Conservation (phyloP, 2,888 invertebrate species). For the Phragmatobia fuliginosa region DNA sequence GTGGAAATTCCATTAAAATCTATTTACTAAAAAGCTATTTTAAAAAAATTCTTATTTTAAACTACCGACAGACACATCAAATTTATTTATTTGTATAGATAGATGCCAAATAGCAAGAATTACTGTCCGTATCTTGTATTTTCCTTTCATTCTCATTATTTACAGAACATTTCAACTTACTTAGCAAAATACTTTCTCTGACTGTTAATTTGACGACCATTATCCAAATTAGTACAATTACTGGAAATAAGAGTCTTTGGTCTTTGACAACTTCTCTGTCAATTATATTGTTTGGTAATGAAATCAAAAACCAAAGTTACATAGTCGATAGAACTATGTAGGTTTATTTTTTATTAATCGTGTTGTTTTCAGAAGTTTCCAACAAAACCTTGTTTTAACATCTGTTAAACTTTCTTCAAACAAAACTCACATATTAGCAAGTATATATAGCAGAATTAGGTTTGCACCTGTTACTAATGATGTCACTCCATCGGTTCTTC, state of each 20-base stretch:
- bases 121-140: background rate
- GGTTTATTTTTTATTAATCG: no score
- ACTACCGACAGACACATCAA: no score
- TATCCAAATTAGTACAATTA: background rate
- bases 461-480: no score
- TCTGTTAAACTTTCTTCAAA: background rate
- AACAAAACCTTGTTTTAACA: background rate
- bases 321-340: no score
- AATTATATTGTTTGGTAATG: background rate
- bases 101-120: background rate
- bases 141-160: background rate
- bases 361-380: background rate
- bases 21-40: no score
- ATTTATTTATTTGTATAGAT: no score
- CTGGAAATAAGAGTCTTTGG: background rate
- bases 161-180: background rate
- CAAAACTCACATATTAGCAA: no score
- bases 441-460: no score
- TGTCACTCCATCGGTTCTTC: no score
- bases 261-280: background rate
- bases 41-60: no score
- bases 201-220: background rate
- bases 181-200: background rate
- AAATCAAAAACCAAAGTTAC: background rate
- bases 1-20: no score